Evolutionary conservation across 2,888 invertebrate species (phyloP).

Genomic region (Mythimna pallens): DNA sequence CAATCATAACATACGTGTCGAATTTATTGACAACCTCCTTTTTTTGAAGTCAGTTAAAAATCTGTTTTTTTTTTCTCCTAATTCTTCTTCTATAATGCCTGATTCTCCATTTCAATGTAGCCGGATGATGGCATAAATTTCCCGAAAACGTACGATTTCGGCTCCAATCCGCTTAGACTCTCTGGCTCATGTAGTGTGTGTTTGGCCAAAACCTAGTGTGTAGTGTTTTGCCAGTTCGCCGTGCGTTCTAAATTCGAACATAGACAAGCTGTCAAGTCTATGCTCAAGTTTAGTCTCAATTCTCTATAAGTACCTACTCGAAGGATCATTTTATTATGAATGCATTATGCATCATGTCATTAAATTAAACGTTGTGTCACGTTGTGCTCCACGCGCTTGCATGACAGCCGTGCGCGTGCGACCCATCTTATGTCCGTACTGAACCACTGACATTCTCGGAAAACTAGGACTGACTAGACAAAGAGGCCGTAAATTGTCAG

Average conservation of each 20-base stretch:
- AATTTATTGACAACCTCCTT: too few species aligned
- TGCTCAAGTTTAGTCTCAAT: slow-evolving; percentile 8
- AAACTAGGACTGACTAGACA: slow-evolving; percentile 14
- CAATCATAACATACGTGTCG: too few species aligned
- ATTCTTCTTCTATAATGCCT: too few species aligned
- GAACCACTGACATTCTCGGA: slow-evolving; percentile 14
- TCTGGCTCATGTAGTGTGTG: too few species aligned
- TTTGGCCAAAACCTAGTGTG: too few species aligned
- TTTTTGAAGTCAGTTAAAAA: too few species aligned
- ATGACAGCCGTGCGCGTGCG: slow-evolving; percentile 30
- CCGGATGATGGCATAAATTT: too few species aligned
- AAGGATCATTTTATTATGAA: slow-evolving; percentile 15
- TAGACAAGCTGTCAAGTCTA: slow-evolving; percentile 9
- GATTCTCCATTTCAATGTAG: too few species aligned
- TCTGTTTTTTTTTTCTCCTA: too few species aligned
- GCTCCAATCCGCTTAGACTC: too few species aligned
- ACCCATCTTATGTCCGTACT: slow-evolving; percentile 9
- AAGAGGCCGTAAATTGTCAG: slow-evolving; percentile 31
- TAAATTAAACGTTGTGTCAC: slow-evolving; percentile 49
- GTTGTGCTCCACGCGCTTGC: slow-evolving; percentile 49
- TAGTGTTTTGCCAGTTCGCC: too few species aligned
- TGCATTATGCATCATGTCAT: slow-evolving; percentile 29
- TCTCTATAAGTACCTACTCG: background rate
- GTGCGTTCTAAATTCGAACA: slow-evolving; percentile 1
- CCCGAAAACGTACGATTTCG: too few species aligned